Conservation (phyloP, 2,797 vertebrate genomes). For the Miichthys miiuy region DNA sequence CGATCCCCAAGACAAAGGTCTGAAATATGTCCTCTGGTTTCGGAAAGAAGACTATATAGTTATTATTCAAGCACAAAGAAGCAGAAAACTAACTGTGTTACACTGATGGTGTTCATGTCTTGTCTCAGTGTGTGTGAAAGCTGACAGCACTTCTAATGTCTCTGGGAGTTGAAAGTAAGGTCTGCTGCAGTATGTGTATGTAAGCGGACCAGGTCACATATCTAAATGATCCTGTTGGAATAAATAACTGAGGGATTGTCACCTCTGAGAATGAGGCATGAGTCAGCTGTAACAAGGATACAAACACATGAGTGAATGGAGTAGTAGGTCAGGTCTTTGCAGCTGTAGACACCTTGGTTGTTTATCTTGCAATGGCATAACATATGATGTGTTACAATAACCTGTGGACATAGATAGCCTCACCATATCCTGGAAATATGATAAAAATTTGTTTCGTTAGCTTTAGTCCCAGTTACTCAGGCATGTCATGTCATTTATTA, state of each 20-base stretch:
- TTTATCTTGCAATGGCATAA: background rate
- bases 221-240: slow-evolving; percentile 71
- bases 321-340: slow-evolving; percentile 20
- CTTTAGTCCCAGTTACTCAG: background rate
- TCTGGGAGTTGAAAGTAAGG: slow-evolving; percentile 24
- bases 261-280: slow-evolving; percentile 53
- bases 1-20: background rate
- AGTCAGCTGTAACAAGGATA: slow-evolving; percentile 43
- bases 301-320: slow-evolving; percentile 20
- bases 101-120: background rate
- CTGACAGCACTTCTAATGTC: slow-evolving; percentile 16
- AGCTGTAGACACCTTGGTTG: slow-evolving; percentile 32
- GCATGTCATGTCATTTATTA: background rate
- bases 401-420: background rate
- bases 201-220: slow-evolving; percentile 53
- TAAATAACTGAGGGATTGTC: slow-evolving; percentile 75
- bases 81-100: background rate
- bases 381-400: slow-evolving; percentile 12
- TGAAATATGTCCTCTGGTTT: slow-evolving; percentile 10
- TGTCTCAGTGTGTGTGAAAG: slow-evolving; percentile 11
- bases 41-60: slow-evolving; percentile 8
- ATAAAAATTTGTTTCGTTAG: background rate
- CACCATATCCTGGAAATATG: slow-evolving; percentile 21
- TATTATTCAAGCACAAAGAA: background rate
- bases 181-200: slow-evolving; percentile 29